Base-by-base conservation (phyloP, 1,140 invertebrate genomes). In the Glossosoma conforme region DNA sequence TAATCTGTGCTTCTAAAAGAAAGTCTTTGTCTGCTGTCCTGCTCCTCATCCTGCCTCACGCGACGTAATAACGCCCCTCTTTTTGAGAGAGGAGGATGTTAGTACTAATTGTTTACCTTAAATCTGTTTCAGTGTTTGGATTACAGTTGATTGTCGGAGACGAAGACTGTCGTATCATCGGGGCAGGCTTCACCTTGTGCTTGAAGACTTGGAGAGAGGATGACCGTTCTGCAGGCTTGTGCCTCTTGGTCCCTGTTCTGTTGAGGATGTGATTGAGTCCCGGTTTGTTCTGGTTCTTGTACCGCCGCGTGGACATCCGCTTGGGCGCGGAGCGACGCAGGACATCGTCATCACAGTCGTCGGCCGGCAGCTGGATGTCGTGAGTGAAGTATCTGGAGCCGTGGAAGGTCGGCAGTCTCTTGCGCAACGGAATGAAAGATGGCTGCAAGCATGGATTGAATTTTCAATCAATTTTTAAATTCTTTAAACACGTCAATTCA, bases 281-380 rank as follows among this genome's bases (percentile, higher is more conserved):
- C n/a, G n/a, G n/a, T n/a, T n/a, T n/a, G 37, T 36, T 20, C 18
- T 44, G 42, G 2, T 20, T 21, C 22, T 44, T 58, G 18, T 32
- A 18, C 2, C 47, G 33, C 38, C 46, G 44, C 8, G 45, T 49
- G n/a, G 56, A 58, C 15, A 35, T 32, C 36, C 56, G 28, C 33
- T 54, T 58, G 1, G 56, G 43, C 35, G 38, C 30, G 3, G 56
- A 45, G 24, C 17, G 50, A 11, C 56, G 41, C n/a, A 58, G 40
- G 10, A 49, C 19, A 13, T 58, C 56, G 19, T 58, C 56, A 21
- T 54, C 72, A 54, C 78, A 82, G 55, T 83, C 80, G 45, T 83
- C 81, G 6, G 74, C 77, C 2, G 80, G 77, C 11, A 83, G 61
- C 9, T 77, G 76, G 18, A 82, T 68, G 58, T 82, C 80, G 50